A percentile compares a stretch with the other conserved stretches of the same genome.
These are phyloP conservation scores for Dryobates pubescens DNA, from an alignment of 2,797 vertebrate species.

Conservation along the genomic window DNA sequence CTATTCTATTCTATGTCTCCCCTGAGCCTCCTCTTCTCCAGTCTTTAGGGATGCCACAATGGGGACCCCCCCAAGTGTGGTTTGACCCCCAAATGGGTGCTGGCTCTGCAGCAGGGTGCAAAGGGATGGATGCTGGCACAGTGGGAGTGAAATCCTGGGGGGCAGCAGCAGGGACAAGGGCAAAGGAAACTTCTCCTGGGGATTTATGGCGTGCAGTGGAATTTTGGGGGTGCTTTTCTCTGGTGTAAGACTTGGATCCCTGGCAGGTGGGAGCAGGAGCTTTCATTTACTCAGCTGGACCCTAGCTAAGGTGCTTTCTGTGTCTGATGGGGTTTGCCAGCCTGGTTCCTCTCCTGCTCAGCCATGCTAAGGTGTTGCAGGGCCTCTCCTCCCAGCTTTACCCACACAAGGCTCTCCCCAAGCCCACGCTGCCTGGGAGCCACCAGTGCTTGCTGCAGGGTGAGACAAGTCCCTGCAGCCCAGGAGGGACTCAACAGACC, in stretches of 20 bases:
- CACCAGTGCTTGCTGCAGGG: neutral
- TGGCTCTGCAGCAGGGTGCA: neutral
- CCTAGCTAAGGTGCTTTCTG: accelerated
- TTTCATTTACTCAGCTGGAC: constrained; percentile 2
- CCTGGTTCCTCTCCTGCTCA: neutral
- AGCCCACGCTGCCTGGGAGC: accelerated
- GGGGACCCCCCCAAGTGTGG: no score
- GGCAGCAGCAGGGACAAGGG: neutral
- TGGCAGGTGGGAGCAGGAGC: neutral
- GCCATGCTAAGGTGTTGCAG: accelerated
- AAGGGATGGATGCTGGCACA: neutral
- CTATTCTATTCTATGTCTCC: no score
- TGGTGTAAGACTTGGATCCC: neutral
- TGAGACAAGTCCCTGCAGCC: accelerated
- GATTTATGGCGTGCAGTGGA: neutral
- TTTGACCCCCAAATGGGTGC: neutral
- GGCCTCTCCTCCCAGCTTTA: neutral
- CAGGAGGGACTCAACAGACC: neutral
- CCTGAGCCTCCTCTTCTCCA: no score
- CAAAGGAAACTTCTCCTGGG: neutral
- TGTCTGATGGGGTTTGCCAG: neutral
- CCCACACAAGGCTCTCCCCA: accelerated
- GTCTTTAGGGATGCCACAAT: no score
- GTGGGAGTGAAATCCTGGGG: neutral
- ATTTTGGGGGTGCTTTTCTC: neutral